Percentiles rank a stretch among this genome's conserved stretches.
These are phyloP conservation scores for Drosophila nr. medialis DNA, from an alignment of 2,888 invertebrate species.

Conservation along the genomic window DNA sequence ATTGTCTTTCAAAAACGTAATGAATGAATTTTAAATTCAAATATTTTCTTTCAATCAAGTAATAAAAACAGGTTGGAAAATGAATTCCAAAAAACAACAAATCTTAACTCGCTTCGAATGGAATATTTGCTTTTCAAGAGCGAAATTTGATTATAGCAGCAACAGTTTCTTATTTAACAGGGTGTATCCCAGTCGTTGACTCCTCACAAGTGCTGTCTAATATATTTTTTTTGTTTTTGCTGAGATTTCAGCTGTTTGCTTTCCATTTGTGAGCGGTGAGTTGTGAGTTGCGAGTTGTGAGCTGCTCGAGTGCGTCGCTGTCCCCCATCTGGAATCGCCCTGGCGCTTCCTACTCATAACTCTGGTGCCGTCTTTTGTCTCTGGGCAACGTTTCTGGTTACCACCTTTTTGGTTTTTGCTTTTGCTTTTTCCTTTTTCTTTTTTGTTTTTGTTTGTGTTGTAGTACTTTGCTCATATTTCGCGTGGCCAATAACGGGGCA, in stretches of 20 bases:
- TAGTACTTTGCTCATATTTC: conserved; percentile 65
- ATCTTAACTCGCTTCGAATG: background rate
- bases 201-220: background rate
- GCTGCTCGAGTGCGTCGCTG: conserved; percentile 40
- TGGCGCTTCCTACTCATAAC: conserved; percentile 61
- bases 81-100: background rate
- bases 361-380: conserved; percentile 36
- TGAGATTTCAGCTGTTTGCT: conserved; percentile 62
- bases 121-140: background rate
- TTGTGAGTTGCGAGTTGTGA: conserved; percentile 31
- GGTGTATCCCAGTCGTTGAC: background rate
- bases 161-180: background rate
- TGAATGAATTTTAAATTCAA: background rate
- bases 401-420: conserved; percentile 27
- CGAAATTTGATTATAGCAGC: background rate
- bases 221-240: conserved; percentile 4
- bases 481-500: conserved; percentile 67
- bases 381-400: conserved; percentile 56
- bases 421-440: conserved; percentile 5
- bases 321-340: conserved; percentile 17
- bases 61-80: background rate
- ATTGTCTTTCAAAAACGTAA: background rate
- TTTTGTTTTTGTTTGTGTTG: conserved; percentile 3
- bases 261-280: conserved; percentile 54
- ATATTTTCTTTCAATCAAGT: background rate